Conservation (phyloP, 2,888 invertebrate genomes). For the Antheraea assamensis region DNA sequence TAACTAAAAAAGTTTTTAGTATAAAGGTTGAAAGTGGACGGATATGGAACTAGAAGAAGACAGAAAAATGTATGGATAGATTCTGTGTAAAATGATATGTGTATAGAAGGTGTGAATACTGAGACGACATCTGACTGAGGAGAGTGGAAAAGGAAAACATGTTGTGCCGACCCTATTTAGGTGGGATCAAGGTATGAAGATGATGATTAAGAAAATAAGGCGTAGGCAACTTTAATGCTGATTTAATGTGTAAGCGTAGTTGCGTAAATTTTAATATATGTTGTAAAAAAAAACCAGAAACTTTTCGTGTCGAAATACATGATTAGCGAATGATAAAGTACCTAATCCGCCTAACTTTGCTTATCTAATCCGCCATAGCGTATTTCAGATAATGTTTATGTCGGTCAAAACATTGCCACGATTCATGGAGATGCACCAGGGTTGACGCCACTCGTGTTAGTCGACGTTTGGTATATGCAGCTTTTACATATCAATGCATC, state of each 20-base stretch:
- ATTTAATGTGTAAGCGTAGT: background rate
- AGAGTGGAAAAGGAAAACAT: no score
- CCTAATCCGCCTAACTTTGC: background rate
- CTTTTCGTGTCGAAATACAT: background rate
- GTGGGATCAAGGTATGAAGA: no score
- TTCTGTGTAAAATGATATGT: no score
- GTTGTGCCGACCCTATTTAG: no score
- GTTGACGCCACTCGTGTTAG: conserved; percentile 54
- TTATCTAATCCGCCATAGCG: background rate
- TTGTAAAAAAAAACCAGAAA: background rate
- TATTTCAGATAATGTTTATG: conserved; percentile 44
- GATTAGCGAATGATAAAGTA: background rate
- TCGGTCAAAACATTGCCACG: conserved; percentile 71
- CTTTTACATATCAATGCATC: conserved; percentile 60
- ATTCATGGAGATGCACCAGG: conserved; percentile 69
- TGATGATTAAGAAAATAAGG: background rate
- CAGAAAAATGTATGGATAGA: no score
- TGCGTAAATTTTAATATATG: background rate
- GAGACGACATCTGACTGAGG: no score
- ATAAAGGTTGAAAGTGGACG: no score
- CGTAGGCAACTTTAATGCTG: background rate
- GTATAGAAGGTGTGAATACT: no score
- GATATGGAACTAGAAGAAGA: no score
- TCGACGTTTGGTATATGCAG: conserved; percentile 76
- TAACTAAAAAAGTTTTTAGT: no score